Evolutionary conservation across 2,888 invertebrate species (phyloP), one percentile per base, ranked within the genome.

Genomic region (Ennomos quercinarius): DNA sequence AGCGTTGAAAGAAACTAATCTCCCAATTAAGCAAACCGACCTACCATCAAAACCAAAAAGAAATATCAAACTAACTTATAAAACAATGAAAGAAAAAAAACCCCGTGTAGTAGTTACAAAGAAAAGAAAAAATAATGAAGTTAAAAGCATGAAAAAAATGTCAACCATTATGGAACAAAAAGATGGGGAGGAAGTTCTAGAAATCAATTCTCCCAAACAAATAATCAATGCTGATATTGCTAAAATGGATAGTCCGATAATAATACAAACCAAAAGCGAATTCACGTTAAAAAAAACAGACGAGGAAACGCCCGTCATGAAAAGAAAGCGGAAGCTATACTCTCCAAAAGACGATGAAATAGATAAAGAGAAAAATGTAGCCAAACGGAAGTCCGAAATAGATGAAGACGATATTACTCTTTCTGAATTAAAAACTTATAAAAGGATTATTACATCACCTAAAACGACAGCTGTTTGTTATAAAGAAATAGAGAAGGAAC

Each of bases 261-360:
- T n/a, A 55, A 34, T 58, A 43, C 0, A 5, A n/a, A 40, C 50
- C 9, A n/a, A 46, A 60, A 58, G 50, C 41, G 17, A 43, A 53
- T 27, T 13, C 42, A 10, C 27, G 6, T 6, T 27, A 4, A 6
- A 27, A 27, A 27, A 27, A 27, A 27, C 27, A 27, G 27, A 38
- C 45, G 0, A 41, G n/a, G 52, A 10, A 38, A 52, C 36, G 11
- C 52, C 55, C 6, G 8, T 34, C 11, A 42, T 64, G 13, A 80
- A 77, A 43, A 78, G 75, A 62, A 89, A 84, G 71, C 83, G 90
- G 11, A 91, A 90, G 68, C 73, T 91, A 4, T 91, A 89, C 56
- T 90, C 90, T 0, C 85, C 87, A 0, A 88, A 87, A 76, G 76
- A 83, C 46, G 82, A 78, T 52, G 59, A 73, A 37, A 56, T 68